Evolutionary conservation across 2,888 invertebrate species (phyloP).

Genomic region (Drosophila cracens): DNA sequence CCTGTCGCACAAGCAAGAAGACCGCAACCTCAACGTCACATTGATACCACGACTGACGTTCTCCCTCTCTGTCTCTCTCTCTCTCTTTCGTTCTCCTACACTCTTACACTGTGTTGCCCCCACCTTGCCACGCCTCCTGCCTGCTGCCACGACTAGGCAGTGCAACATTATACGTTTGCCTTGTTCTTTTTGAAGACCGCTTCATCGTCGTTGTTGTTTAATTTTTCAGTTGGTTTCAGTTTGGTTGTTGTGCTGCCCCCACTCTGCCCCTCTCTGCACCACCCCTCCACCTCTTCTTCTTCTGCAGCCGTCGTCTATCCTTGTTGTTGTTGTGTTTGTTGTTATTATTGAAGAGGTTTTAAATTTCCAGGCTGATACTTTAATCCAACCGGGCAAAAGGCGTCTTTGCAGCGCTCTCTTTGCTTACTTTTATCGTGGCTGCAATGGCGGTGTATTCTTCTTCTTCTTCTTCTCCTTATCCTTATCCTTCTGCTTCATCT

Average conservation of each 20-base stretch:
- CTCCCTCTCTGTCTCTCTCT: background rate
- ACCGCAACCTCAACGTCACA: conserved; percentile 60
- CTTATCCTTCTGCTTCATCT: background rate
- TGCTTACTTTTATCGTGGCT: conserved; percentile 48
- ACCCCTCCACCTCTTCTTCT: background rate
- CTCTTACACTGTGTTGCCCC: background rate
- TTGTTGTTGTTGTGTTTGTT: conserved; percentile 10
- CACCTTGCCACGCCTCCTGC: background rate
- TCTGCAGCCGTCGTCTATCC: background rate
- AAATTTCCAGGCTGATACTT: conserved; percentile 67
- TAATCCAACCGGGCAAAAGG: conserved; percentile 59
- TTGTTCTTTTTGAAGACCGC: conserved; percentile 51
- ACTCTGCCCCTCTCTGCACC: background rate
- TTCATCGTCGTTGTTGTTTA: conserved; percentile 57
- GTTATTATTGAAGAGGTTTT: conserved; percentile 57
- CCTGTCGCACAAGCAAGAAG: conserved; percentile 6
- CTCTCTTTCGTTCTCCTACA: background rate
- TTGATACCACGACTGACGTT: conserved; percentile 35
- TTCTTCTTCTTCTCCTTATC: background rate
- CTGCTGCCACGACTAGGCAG: conserved; percentile 9
- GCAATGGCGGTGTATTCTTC: conserved; percentile 19
- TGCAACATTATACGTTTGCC: conserved; percentile 61
- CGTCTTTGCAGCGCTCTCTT: conserved; percentile 22
- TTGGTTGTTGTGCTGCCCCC: conserved; percentile 43
- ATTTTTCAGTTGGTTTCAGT: conserved; percentile 66